phyloP scores from a whole-genome alignment of 2,797 vertebrate genomes.

The Todus mexicanus region DNA sequence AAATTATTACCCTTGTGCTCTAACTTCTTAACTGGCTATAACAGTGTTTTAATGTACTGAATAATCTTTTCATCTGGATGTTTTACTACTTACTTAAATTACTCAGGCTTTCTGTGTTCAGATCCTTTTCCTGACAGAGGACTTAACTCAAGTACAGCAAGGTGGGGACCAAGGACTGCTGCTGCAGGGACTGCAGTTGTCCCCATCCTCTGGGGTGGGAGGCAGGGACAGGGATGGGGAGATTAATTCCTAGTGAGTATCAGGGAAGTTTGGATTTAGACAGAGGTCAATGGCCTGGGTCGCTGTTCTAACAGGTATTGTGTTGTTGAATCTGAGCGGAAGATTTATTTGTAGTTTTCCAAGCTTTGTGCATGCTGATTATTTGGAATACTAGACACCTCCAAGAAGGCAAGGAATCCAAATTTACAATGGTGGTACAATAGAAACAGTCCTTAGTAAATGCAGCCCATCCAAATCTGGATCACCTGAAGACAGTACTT shows the following conservation, averaged over 20 bases:
- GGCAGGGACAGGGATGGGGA: neutral
- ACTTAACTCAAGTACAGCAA: neutral
- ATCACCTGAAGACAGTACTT: neutral
- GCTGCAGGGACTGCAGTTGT: neutral
- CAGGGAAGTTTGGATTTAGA: neutral
- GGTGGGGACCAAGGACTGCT: neutral
- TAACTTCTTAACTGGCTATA: conserved; percentile 1
- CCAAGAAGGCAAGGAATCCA: neutral
- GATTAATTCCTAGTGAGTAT: neutral
- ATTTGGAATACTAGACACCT: neutral
- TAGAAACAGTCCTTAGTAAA: neutral
- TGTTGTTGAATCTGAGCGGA: neutral
- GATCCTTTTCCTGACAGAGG: neutral
- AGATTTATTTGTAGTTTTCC: neutral
- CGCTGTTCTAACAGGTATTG: neutral
- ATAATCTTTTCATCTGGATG: conserved; percentile 32
- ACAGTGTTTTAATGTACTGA: neutral
- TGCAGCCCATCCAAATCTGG: neutral
- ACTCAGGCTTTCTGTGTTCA: neutral
- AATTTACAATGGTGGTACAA: neutral
- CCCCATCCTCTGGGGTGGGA: neutral
- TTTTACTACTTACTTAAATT: conserved; percentile 18
- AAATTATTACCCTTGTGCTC: conserved; percentile 1
- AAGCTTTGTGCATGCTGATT: neutral
- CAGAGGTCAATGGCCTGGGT: neutral